Evolutionary conservation across 2,888 invertebrate species (phyloP).

Genomic region (Pristionchus arcanus): DNA sequence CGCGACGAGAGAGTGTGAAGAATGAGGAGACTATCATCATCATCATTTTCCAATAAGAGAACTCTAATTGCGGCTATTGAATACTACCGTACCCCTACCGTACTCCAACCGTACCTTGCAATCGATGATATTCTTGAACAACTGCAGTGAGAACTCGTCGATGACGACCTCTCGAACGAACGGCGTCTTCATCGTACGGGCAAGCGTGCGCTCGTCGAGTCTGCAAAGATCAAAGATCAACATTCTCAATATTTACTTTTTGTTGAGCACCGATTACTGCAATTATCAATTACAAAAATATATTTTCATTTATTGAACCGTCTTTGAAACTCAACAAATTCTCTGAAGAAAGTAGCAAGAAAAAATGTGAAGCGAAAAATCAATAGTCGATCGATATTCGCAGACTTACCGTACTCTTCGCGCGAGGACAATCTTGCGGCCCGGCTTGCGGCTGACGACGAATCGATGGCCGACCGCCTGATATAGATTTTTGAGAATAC

Average conservation of each 20-base stretch:
- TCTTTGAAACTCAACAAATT: neutral
- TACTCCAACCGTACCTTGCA: slow-evolving; percentile 47
- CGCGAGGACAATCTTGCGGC: slow-evolving; percentile 42
- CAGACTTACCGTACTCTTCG: slow-evolving; percentile 30
- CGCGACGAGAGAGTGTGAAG: too few species aligned
- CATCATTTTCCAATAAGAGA: too few species aligned
- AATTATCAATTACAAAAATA: neutral
- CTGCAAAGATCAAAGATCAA: slow-evolving; percentile 41
- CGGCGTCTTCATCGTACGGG: slow-evolving; percentile 24
- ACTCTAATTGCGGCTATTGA: too few species aligned
- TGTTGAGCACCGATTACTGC: too few species aligned
- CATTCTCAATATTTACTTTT: too few species aligned
- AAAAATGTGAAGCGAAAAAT: neutral
- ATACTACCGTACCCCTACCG: neutral
- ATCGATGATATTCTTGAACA: slow-evolving; percentile 49
- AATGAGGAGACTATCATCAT: too few species aligned
- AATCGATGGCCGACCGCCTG: slow-evolving; percentile 20
- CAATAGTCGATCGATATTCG: too few species aligned
- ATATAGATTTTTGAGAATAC: neutral
- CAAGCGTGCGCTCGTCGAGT: neutral
- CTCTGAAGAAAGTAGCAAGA: neutral
- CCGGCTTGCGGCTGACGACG: slow-evolving; percentile 44
- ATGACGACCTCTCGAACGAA: slow-evolving; percentile 52
- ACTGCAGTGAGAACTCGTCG: slow-evolving; percentile 52
- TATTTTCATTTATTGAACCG: neutral